Conservation (phyloP, 2,113 vertebrate species). For the Ameiurus melas region DNA sequence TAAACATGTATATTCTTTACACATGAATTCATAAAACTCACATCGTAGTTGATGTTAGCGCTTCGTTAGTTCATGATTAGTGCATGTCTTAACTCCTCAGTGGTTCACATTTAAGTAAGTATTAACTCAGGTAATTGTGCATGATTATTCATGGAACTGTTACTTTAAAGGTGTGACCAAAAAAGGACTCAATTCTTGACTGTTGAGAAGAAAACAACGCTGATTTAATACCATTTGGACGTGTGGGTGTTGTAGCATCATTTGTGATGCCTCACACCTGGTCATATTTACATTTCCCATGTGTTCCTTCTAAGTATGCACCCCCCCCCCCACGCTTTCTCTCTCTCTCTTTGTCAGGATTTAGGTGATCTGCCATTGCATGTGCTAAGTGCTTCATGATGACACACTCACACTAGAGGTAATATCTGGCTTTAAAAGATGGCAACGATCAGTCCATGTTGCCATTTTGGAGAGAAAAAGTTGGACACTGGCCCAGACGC, state of each 20-base stretch:
- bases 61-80: too few species aligned
- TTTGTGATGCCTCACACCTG: not conserved
- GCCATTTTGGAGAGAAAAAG: conserved; percentile 43
- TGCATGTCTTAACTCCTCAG: too few species aligned
- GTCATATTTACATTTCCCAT: not conserved
- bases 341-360: conserved; percentile 15
- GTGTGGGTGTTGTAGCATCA: conserved; percentile 1
- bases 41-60: too few species aligned
- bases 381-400: conserved; percentile 21
- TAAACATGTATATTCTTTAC: too few species aligned
- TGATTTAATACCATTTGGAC: not conserved
- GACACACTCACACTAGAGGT: conserved; percentile 37
- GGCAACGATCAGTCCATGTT: conserved; percentile 59
- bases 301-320: not conserved
- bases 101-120: too few species aligned
- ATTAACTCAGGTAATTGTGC: too few species aligned
- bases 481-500: conserved; percentile 18
- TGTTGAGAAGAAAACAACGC: not conserved
- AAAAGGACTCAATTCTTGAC: not conserved
- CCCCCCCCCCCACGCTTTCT: conserved; percentile 12
- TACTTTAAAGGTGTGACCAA: too few species aligned
- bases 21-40: too few species aligned
- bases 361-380: conserved; percentile 19
- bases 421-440: conserved; percentile 58
- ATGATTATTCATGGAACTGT: too few species aligned